Percentiles rank a stretch among this genome's conserved stretches.
Conservation (phyloP, 2,888 invertebrate genomes). For the Sialis lutaria region DNA sequence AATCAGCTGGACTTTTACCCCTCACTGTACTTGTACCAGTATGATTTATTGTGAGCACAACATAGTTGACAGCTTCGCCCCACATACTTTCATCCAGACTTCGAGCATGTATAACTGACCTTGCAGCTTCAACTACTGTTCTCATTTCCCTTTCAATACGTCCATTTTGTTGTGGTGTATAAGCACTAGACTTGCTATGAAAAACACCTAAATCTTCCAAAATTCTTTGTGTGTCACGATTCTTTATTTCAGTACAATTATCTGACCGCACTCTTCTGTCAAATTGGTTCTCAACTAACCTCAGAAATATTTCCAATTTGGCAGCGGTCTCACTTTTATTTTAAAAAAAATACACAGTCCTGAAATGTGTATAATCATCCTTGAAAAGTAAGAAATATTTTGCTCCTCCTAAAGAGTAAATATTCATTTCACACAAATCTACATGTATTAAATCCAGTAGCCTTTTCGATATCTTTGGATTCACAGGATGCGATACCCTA, state of each 20-base stretch:
- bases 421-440: conserved; percentile 13
- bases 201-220: conserved; percentile 13
- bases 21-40: conserved; percentile 12
- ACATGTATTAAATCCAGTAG: conserved; percentile 12
- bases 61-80: conserved; percentile 14
- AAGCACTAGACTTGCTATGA: conserved; percentile 7
- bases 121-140: conserved; percentile 16
- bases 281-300: conserved; percentile 16
- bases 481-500: conserved; percentile 11
- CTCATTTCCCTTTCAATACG: conserved; percentile 18
- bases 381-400: conserved; percentile 15
- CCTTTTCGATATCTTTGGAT: conserved; percentile 9
- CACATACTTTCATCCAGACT: conserved; percentile 10
- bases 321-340: conserved; percentile 13
- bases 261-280: conserved; percentile 13
- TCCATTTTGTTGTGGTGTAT: conserved; percentile 18
- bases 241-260: conserved; percentile 16
- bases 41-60: conserved; percentile 13
- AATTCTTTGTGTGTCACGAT: conserved; percentile 11
- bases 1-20: conserved; percentile 10
- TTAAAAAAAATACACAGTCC: conserved; percentile 15
- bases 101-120: conserved; percentile 12
- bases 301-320: conserved; percentile 11
- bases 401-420: conserved; percentile 13
- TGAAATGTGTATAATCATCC: conserved; percentile 13